Evolutionary conservation across 1,140 invertebrate genomes (phyloP).

Genomic region (Magallana gigas): DNA sequence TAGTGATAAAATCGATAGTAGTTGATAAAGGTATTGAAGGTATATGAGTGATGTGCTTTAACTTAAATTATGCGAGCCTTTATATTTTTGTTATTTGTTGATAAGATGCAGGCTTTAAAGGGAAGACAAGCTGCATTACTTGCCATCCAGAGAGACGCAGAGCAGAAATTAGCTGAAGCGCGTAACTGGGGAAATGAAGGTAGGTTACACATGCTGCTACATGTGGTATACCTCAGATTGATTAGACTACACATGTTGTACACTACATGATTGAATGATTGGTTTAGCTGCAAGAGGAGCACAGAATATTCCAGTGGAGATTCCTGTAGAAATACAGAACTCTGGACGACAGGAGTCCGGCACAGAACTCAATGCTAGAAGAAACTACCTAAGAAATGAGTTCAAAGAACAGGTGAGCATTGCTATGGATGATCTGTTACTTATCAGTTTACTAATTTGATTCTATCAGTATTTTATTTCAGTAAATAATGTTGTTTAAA

Average conservation of each 20-base stretch:
- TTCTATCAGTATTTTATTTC: no score
- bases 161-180: constrained; percentile 69
- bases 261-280: background rate
- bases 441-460: no score
- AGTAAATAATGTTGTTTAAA: no score
- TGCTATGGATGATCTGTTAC: no score
- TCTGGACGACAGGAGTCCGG: background rate
- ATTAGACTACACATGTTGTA: constrained; percentile 58
- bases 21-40: no score
- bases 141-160: constrained; percentile 72
- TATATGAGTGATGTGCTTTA: no score
- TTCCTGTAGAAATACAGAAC: background rate
- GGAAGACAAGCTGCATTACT: constrained; percentile 72
- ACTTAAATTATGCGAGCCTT: background rate
- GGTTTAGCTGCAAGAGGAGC: constrained; percentile 8
- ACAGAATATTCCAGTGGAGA: constrained; percentile 3
- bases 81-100: constrained; percentile 2
- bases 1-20: no score
- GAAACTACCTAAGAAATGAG: constrained; percentile 71
- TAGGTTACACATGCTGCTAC: background rate
- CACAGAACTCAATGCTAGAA: background rate
- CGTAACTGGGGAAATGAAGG: constrained; percentile 43
- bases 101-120: constrained; percentile 70
- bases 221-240: constrained; percentile 49
- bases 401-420: constrained; percentile 67